Base-by-base conservation (phyloP, 2,797 vertebrate genomes). In the Sebastolobus altivelis region DNA sequence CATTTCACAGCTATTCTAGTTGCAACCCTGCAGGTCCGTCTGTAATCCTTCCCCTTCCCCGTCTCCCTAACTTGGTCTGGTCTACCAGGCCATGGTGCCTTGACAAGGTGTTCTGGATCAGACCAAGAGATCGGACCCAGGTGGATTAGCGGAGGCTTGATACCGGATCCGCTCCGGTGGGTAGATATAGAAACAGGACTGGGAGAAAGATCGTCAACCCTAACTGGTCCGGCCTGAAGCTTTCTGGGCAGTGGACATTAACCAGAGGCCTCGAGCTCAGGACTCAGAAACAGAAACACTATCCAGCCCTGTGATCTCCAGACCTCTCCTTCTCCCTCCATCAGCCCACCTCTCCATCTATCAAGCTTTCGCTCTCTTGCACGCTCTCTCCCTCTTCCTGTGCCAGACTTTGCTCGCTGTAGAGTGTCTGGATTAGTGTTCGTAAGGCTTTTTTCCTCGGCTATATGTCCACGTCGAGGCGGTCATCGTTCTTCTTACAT, bases 271-370 rank as follows among this genome's bases (percentile, higher is more conserved):
- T 79, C 31, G n/a, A 83, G 86, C 84, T 78, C 77, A 83, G 75
- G 85, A 83, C 80, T 78, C 81, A 25, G 74, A 79, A 87, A 70
- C 61, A 75, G 93, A 92, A 95, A 94, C 92, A 87, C 87, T 79
- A 94, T 93, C 89, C 90, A 87, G 80, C 85, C 72, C 74, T 85
- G 73, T 87, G 90, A 90, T 94, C 87, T 92, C 83, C 86, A 93
- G 85, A 88, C 87, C 87, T 85, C 76, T 86, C 60, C 29, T 82
- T 93, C 89, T 89, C 80, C 83, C 77, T 89, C 89, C 85, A 89
- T 92, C 89, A 89, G 68, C 27, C 27, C 85, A 91, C 84, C 85
- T 89, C 81, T 88, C 87, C 84, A 85, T 92, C 90, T 86, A 82
- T 90, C 83, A 90, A 79, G 78, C 72, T 54, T 74, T 88, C 52